Conservation (phyloP, 1,140 invertebrate genomes). For the Solenopsis fugax region DNA sequence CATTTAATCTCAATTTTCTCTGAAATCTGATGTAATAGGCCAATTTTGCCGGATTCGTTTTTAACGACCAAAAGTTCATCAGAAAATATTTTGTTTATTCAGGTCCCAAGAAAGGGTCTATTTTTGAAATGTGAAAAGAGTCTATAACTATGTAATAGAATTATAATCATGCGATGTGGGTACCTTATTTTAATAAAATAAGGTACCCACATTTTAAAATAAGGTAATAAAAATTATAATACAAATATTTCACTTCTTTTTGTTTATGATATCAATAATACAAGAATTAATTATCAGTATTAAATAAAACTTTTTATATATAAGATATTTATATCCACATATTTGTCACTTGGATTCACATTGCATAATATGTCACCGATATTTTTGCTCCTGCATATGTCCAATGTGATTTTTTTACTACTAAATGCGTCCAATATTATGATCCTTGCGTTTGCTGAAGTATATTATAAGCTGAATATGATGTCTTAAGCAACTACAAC, state of each 20-base stretch:
- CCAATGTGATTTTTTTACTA: neutral
- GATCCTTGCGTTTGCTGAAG: constrained; percentile 44
- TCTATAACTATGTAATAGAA: neutral
- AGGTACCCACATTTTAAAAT: neutral
- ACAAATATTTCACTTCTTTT: neutral
- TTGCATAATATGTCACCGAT: neutral
- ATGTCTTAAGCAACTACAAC: constrained; percentile 67
- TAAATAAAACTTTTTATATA: constrained; percentile 1
- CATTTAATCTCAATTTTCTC: no score
- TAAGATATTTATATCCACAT: neutral
- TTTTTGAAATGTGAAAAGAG: no score
- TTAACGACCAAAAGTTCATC: no score
- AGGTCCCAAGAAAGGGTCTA: no score
- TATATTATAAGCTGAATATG: constrained; percentile 69
- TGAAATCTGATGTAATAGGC: no score
- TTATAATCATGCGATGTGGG: neutral
- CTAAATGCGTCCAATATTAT: neutral
- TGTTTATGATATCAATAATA: neutral
- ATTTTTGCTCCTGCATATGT: neutral
- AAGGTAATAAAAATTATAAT: neutral
- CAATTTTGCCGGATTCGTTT: no score
- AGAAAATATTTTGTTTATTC: no score
- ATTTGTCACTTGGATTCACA: constrained; percentile 11
- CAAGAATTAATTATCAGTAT: neutral
- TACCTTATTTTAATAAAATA: no score